These are phyloP conservation scores for Ceraclea dissimilis DNA, from an alignment of 2,888 invertebrate genomes.

Conservation along the genomic window DNA sequence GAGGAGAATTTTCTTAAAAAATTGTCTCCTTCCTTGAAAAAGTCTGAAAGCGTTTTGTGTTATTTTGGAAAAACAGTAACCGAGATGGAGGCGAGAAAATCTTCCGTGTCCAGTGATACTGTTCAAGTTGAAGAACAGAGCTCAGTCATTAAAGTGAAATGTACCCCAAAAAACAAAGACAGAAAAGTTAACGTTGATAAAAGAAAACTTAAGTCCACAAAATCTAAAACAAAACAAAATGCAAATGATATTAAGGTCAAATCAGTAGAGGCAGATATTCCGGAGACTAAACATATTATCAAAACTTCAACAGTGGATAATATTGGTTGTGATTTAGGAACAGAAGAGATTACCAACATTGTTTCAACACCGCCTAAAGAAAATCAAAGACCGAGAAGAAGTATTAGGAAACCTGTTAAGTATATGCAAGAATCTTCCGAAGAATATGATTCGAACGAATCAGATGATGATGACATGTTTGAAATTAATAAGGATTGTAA, in stretches of 20 bases:
- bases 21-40: slow-evolving; percentile 50
- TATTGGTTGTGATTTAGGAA: too few relatives aligned
- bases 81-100: neutral
- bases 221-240: neutral
- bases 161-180: slow-evolving; percentile 27
- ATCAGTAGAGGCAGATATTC: neutral
- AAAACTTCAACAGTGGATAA: too few relatives aligned
- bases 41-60: slow-evolving; percentile 52
- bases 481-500: slow-evolving; percentile 38
- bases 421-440: slow-evolving; percentile 34
- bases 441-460: slow-evolving; percentile 32
- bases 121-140: neutral
- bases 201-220: slow-evolving; percentile 20
- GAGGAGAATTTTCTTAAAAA: slow-evolving; percentile 46
- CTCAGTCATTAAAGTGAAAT: slow-evolving; percentile 26
- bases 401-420: slow-evolving; percentile 38
- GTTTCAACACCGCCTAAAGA: neutral
- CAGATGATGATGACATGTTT: slow-evolving; percentile 41
- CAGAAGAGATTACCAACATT: neutral
- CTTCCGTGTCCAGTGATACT: neutral
- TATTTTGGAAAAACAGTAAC: slow-evolving; percentile 49
- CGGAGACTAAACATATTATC: too few relatives aligned
- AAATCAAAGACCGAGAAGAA: slow-evolving; percentile 35
- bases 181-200: slow-evolving; percentile 28
- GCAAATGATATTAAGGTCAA: neutral